Percentiles rank a stretch among this genome's conserved stretches.
phyloP scores from a whole-genome alignment of 1,140 invertebrate species.

The Aphidius gifuensis region DNA sequence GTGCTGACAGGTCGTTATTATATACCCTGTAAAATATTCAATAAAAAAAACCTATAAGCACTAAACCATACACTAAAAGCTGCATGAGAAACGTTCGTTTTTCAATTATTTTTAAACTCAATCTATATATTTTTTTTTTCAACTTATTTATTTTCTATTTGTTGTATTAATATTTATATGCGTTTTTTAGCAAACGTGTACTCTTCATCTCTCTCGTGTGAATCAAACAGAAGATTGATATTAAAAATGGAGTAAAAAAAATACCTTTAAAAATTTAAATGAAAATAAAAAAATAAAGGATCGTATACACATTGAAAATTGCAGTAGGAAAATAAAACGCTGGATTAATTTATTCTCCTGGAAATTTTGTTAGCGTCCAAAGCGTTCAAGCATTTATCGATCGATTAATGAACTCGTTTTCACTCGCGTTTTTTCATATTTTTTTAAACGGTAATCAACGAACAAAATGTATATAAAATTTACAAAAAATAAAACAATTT shows the following conservation, averaged over 20 bases:
- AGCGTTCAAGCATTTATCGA: neutral
- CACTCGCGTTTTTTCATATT: no score
- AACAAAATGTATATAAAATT: no score
- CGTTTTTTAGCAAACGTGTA: no score
- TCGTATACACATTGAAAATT: neutral
- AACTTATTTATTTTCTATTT: no score
- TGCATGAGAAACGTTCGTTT: constrained; percentile 19
- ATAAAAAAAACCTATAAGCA: constrained; percentile 45
- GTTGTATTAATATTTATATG: no score
- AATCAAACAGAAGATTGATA: no score
- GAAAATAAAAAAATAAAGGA: neutral
- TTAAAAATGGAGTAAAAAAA: neutral
- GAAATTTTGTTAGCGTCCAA: constrained; percentile 1
- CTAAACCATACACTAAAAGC: constrained; percentile 24
- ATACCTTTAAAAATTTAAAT: no score
- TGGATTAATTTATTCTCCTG: constrained; percentile 10
- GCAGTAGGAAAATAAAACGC: neutral
- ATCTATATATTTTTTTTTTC: no score
- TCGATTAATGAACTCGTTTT: neutral
- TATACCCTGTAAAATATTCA: constrained; percentile 32
- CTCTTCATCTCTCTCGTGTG: no score
- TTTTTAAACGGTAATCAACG: no score
- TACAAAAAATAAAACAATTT: no score
- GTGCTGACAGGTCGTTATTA: constrained; percentile 14
- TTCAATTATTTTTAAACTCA: constrained; percentile 8